A percentile compares a stretch with the other conserved stretches of the same genome.
Conservation (phyloP, 2,888 invertebrate genomes). For the Protula sp. region DNA sequence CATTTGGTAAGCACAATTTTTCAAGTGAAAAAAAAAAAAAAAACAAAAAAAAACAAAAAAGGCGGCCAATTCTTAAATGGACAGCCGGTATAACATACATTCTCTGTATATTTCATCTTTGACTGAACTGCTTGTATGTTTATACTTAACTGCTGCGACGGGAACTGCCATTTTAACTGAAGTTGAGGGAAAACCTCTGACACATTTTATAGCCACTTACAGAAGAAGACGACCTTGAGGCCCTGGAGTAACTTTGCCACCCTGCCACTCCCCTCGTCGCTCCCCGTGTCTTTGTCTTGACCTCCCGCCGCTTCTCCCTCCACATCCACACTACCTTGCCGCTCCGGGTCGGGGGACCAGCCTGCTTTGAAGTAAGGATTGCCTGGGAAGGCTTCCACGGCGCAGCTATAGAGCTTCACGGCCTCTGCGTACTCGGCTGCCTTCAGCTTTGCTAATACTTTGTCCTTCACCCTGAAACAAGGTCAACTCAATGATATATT, state of each 20-base stretch:
- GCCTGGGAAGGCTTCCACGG: conserved; percentile 36
- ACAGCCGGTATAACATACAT: too few species aligned
- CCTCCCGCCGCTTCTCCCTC: not conserved
- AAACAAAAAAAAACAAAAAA: too few species aligned
- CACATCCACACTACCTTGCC: not conserved
- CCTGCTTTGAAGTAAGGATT: conserved; percentile 17
- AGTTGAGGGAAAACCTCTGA: too few species aligned
- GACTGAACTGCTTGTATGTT: too few species aligned
- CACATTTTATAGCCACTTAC: too few species aligned
- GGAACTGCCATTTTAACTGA: too few species aligned
- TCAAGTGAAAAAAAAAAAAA: too few species aligned
- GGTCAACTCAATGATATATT: too few species aligned
- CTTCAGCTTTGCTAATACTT: conserved; percentile 28
- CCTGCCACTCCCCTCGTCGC: not conserved
- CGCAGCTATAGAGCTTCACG: conserved; percentile 28
- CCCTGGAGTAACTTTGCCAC: not conserved
- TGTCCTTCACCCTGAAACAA: conserved; percentile 28
- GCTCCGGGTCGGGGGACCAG: not conserved
- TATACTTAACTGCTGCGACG: too few species aligned
- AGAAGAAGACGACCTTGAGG: conserved; percentile 7
- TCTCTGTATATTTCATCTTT: too few species aligned
- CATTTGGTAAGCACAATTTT: too few species aligned
- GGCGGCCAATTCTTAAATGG: too few species aligned
- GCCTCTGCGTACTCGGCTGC: conserved; percentile 31
- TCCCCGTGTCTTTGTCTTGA: not conserved